Conservation (phyloP, 30 jellyfish, hydroid and myxozoan species). For the Pseudorhiza aurosa region DNA sequence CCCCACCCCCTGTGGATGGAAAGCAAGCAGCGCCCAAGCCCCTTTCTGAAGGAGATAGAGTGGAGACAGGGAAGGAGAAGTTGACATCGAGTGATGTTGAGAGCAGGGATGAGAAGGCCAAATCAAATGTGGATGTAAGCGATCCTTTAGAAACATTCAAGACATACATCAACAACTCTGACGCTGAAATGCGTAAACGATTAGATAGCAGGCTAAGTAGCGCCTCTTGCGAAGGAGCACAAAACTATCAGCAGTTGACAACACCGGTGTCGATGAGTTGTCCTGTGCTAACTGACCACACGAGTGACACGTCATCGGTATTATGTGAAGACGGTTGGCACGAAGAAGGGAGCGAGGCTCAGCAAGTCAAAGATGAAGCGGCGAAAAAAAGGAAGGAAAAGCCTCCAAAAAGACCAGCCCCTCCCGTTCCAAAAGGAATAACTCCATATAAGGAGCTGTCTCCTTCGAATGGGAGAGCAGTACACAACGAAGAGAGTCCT, state of each 20-base stretch:
- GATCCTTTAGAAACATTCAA: conserved; percentile 59
- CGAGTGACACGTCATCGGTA: background rate
- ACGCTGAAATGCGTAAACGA: conserved; percentile 47
- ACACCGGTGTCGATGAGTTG: conserved; percentile 67
- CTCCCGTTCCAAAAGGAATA: conserved; percentile 62
- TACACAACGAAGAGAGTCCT: background rate
- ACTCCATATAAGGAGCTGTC: conserved; percentile 27
- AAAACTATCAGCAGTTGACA: background rate
- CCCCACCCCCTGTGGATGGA: conserved; percentile 30
- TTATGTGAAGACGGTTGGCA: background rate
- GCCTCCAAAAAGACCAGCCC: conserved; percentile 68
- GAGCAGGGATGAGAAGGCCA: background rate
- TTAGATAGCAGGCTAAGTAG: conserved; percentile 15
- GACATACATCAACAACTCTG: conserved; percentile 29
- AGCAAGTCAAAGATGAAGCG: background rate
- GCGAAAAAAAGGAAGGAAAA: conserved; percentile 21
- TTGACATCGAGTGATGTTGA: background rate
- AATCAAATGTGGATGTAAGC: background rate
- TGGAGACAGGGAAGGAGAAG: too few relatives aligned
- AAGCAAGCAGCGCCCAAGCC: background rate
- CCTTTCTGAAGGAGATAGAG: background rate
- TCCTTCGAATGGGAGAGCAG: background rate
- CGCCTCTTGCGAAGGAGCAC: background rate
- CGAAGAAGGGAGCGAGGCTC: background rate
- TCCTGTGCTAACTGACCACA: conserved; percentile 8